These are phyloP conservation scores for Macroramphosus scolopax DNA, from an alignment of 2,797 vertebrate genomes.

Conservation along the genomic window DNA sequence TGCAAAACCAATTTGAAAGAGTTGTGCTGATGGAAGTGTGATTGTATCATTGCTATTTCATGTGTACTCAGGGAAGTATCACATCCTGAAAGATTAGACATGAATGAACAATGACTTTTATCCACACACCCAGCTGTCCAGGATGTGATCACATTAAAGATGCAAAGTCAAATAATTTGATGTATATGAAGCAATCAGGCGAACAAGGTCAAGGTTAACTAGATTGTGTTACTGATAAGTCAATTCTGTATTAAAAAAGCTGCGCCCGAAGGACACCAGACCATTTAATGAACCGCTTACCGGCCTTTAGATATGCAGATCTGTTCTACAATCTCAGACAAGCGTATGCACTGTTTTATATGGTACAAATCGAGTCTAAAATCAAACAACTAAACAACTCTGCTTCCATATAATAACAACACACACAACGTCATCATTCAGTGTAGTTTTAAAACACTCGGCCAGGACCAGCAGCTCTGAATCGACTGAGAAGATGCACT, in stretches of 20 bases:
- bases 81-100: neutral
- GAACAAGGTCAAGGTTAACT: too few species aligned
- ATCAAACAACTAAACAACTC: too few species aligned
- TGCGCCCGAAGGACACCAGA: too few species aligned
- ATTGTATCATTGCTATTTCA: too few species aligned
- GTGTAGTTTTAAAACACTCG: conserved; percentile 24
- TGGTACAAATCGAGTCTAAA: too few species aligned
- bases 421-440: neutral
- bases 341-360: neutral
- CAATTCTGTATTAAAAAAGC: too few species aligned
- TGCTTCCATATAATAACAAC: too few species aligned
- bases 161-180: too few species aligned
- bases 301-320: too few species aligned
- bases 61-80: neutral
- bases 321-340: too few species aligned
- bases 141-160: neutral
- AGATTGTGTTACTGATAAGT: too few species aligned
- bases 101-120: neutral
- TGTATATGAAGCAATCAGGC: neutral
- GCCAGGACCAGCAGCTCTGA: conserved; percentile 23
- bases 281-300: too few species aligned
- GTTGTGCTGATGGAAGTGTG: conserved; percentile 17
- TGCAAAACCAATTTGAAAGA: conserved; percentile 1
- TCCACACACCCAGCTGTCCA: neutral
- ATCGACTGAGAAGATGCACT: conserved; percentile 30